These are phyloP conservation scores for Parnassius glacialis DNA, from an alignment of 2,888 invertebrate genomes.

Conservation along the genomic window DNA sequence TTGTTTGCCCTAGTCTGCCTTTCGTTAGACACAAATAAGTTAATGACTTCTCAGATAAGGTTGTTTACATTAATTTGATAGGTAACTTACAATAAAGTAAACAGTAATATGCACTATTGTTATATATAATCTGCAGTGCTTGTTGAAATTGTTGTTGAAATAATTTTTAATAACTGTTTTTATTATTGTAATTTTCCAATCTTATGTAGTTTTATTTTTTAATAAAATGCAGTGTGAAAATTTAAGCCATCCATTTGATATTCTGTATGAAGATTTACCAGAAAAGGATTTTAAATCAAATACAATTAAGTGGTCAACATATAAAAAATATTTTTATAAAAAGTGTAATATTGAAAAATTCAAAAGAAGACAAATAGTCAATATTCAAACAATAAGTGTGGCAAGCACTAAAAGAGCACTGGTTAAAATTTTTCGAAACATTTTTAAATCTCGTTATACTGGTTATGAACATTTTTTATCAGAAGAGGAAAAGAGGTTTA, in stretches of 20 bases:
- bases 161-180: neutral
- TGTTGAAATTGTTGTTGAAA: constrained; percentile 22
- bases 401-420: constrained; percentile 62
- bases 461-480: constrained; percentile 84
- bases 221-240: constrained; percentile 30
- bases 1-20: constrained; percentile 19
- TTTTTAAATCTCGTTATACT: constrained; percentile 68
- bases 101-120: constrained; percentile 19
- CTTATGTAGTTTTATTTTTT: constrained; percentile 1
- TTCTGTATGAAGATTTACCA: constrained; percentile 36
- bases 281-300: constrained; percentile 33
- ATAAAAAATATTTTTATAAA: constrained; percentile 49
- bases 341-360: constrained; percentile 51
- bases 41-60: constrained; percentile 67
- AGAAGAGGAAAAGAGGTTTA: constrained; percentile 87
- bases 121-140: constrained; percentile 33
- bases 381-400: constrained; percentile 59
- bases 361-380: constrained; percentile 42
- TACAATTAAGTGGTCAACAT: constrained; percentile 49
- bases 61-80: constrained; percentile 48
- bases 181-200: neutral
- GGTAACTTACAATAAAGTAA: neutral
- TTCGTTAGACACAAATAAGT: constrained; percentile 44
- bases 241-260: constrained; percentile 31
- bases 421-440: constrained; percentile 58